These are phyloP conservation scores for Lordiphosa fenestrarum DNA, from an alignment of 2,888 invertebrate genomes.

Conservation along the genomic window DNA sequence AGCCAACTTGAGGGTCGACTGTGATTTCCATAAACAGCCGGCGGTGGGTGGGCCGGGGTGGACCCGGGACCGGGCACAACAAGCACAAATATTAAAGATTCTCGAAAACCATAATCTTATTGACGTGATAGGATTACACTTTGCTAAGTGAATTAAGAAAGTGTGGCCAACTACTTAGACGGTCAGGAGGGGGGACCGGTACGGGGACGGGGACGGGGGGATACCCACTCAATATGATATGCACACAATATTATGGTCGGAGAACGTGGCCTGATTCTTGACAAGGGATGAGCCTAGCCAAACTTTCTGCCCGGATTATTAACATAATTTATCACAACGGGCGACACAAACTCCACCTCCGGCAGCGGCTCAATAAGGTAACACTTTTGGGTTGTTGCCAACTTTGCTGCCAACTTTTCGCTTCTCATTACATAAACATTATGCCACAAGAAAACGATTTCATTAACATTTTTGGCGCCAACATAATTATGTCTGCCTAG, in stretches of 20 bases:
- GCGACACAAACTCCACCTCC: conserved; percentile 35
- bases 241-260: conserved; percentile 65
- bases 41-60: conserved; percentile 1
- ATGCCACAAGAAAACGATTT: conserved; percentile 48
- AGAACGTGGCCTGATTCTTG: conserved; percentile 66
- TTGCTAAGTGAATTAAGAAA: conserved; percentile 75
- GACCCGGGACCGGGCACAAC: conserved; percentile 23
- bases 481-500: conserved; percentile 62
- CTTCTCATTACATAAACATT: conserved; percentile 69
- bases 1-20: conserved; percentile 36
- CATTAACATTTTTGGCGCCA: conserved; percentile 33
- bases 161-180: conserved; percentile 71
- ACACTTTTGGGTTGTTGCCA: conserved; percentile 54
- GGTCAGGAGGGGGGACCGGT: not conserved
- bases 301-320: conserved; percentile 67
- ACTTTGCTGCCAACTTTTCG: conserved; percentile 30
- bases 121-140: conserved; percentile 76
- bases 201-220: too few relatives aligned
- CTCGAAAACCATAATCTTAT: conserved; percentile 75
- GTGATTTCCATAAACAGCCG: conserved; percentile 68
- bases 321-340: conserved; percentile 74
- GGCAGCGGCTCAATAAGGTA: conserved; percentile 67
- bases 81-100: conserved; percentile 72
- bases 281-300: conserved; percentile 63
- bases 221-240: conserved; percentile 65